Evolutionary conservation across 2,797 vertebrate species (phyloP), one percentile per base, ranked within the genome.

Genomic region (Oceanodroma leucorhoa): DNA sequence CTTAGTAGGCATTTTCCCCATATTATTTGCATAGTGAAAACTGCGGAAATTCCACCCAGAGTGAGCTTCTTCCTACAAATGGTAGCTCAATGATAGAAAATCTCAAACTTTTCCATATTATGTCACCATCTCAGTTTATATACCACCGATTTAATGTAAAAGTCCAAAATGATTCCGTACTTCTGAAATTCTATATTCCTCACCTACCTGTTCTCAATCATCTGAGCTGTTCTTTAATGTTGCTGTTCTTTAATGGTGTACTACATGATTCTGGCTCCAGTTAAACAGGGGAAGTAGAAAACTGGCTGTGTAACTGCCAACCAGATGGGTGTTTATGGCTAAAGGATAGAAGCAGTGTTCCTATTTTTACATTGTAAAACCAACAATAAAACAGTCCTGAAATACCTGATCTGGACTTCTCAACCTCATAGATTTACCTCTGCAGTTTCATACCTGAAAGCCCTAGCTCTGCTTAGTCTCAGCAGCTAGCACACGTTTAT

Each of bases 211-310:
- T 27, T 76, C 58, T 64, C 40, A 64, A 5, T 1, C 30, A 57
- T 29, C 36, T 18, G 48, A 53, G n/a, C 19, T 0, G 0, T 10
- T 54, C 80, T 80, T 54, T 45, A 34, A 4, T 0, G 15, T 14
- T 29, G 48, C 38, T 36, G 36, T 36, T 36, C 36, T 36, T 36
- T 36, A 36, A 1, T 2, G 5, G 11, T 2, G 10, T 16, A 11
- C 50, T 13, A 3, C 41, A 6, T 3, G 1, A 2, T 45, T 60
- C 40, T 66, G 41, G 32, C 72, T 80, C 13, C 5, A 1, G 11
- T 29, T 29, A 65, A 85, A 41, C 16, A 41, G 8, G 14, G 10
- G 23, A 43, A 66, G n/a, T 16, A 60, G 48, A 55, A 71, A 66
- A 27, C 30, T 48, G 48, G 1, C 53, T 36, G 6, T 17, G n/a